Base-by-base conservation (phyloP, 2,888 invertebrate species). In the Pterostichus madidus region DNA sequence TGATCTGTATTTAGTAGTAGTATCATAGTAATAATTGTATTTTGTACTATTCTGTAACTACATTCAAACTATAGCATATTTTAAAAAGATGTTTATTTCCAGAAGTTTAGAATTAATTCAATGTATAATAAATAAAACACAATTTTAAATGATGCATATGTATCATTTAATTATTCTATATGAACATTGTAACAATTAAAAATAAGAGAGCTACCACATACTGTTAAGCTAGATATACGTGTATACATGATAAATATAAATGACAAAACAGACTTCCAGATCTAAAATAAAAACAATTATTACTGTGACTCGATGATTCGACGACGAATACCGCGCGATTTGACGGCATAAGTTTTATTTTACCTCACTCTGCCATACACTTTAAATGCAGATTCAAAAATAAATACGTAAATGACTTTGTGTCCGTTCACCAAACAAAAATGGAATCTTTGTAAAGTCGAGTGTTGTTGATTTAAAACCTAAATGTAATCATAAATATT, bases 141-240 rank as follows among this genome's bases (percentile, higher is more conserved):
- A 59, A 52, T 59, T 75, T 24, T 83, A 83, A 83, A 83, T 83
- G 83, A 83, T 86, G 84, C 80, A 87, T 88, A 87, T 86, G 87
- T 88, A 88, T 88, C 86, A 86, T 89, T 89, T 90, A 89, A 89
- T 89, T 89, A 89, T 88, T 83, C 89, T 90, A 89, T 89, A 89
- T 89, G 89, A 90, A 90, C 89, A 89, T 89, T 89, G 87, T 90
- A 90, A 89, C 89, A 90, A 89, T 89, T 83, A 83, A 89, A 86
- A 89, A 89, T 89, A 89, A 90, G 89, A 89, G 89, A 89, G 89
- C 89, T 90, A 89, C 88, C 89, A 89, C 89, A 87, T 88, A 89
- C 88, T 87, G 84, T 85, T 86, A 86, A 88, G 83, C 83, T 83
- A 83, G 83, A 76, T 83, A 88, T 89, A 88, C 88, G 88, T 89